Percentiles rank a stretch among this genome's conserved stretches.
Conservation (phyloP, 2,888 invertebrate genomes). For the Stratiomys singularior region DNA sequence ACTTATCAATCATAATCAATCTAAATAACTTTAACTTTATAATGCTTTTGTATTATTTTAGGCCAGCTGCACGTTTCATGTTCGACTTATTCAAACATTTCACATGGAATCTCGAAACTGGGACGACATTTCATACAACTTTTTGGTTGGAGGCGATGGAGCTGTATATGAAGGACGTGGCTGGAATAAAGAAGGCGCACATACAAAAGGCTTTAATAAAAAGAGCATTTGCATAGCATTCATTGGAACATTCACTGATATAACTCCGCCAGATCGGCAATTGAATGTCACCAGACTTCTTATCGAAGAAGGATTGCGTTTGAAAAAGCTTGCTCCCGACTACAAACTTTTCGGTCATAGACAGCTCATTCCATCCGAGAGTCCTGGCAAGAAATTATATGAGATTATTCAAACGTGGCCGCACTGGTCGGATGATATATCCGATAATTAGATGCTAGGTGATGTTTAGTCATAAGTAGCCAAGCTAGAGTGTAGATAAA, state of each 20-base stretch:
- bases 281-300: constrained; percentile 72
- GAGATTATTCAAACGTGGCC: constrained; percentile 76
- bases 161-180: constrained; percentile 78
- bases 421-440: constrained; percentile 66
- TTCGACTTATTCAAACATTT: constrained; percentile 68
- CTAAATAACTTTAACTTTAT: background rate
- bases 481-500: background rate
- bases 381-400: constrained; percentile 75
- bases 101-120: constrained; percentile 75
- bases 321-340: constrained; percentile 71
- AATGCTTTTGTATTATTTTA: constrained; percentile 54
- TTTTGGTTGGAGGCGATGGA: constrained; percentile 82
- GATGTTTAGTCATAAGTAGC: background rate
- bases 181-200: constrained; percentile 79
- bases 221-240: constrained; percentile 77
- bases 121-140: constrained; percentile 81
- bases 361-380: constrained; percentile 73
- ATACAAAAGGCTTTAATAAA: constrained; percentile 74
- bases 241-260: constrained; percentile 75
- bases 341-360: constrained; percentile 77
- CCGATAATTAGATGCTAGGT: background rate
- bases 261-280: constrained; percentile 68
- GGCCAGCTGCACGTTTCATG: constrained; percentile 70
- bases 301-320: constrained; percentile 71
- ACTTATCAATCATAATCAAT: too few species aligned